Evolutionary conservation across 2,888 invertebrate species (phyloP), one percentile per base, ranked within the genome.

Genomic region (Chydorus sphaericus): DNA sequence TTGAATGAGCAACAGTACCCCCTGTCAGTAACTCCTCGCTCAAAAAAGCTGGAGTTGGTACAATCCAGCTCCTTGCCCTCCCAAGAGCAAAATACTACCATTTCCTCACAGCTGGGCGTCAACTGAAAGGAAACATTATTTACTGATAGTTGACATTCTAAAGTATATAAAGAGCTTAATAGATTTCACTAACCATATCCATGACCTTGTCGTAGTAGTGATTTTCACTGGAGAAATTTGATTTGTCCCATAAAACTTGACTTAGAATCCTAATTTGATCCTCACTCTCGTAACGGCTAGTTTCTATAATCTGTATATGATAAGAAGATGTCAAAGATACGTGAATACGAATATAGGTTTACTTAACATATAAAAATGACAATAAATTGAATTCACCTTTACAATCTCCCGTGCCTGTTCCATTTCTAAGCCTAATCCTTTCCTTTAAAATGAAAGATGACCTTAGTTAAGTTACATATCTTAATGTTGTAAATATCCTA

Each of bases 1-100:
- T 58, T 58, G 29, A 58, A 58, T 11, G 58, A 50, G 36, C 56
- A 58, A 36, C 58, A 58, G 30, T 56, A 56, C 8, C 58, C 58
- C 36, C 50, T 38, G 44, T 58, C 56, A 6, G 58, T 58, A 29
- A 49, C 56, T 38, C 50, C 37, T 6, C 49, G 16, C 33, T 58
- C 39, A 51, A 58, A 55, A 10, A 58, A 26, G 7, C n/a, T n/a
- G 16, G 29, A 29, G n/a, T n/a, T n/a, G n/a, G n/a, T n/a, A 18
- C 57, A 57, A n/a, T 57, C 37, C 11, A 29, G 33, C 20, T 36
- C 33, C 18, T 48, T 16, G n/a, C 50, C 50, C 49, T 57, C 48
- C 57, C 57, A 57, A n/a, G 37, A 49, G 30, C 57, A 57, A 10
- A 49, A 11, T 3, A 50, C 16, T 18, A 57, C 37, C 20, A 54